Evolutionary conservation across 2,797 vertebrate genomes (phyloP).

Genomic region (Chaetodon trifasciatus): DNA sequence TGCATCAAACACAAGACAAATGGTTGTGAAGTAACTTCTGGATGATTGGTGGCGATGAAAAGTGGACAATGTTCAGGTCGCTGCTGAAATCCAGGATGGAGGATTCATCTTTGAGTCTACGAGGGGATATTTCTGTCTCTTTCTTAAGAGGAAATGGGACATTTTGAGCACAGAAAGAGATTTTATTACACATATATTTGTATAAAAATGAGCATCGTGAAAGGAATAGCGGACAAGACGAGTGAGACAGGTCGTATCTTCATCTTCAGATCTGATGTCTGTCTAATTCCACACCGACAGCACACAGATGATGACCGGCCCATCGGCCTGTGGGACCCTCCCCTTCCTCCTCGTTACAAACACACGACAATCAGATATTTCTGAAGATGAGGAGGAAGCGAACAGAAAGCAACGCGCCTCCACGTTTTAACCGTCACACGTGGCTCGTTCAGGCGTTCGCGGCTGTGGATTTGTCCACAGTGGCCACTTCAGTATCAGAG

Average conservation of each 20-base stretch:
- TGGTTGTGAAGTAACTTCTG: conserved; percentile 3
- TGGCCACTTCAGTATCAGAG: background rate
- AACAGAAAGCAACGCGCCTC: background rate
- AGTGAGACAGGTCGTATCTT: no score
- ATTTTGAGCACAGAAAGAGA: background rate
- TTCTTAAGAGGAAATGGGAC: no score
- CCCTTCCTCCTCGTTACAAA: background rate
- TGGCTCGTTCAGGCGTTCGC: background rate
- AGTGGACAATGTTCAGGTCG: no score
- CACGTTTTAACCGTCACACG: background rate
- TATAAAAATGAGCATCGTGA: no score
- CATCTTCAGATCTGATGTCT: no score
- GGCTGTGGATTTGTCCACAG: background rate
- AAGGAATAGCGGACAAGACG: no score
- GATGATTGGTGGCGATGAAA: background rate
- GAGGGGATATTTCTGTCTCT: no score
- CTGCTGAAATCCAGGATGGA: background rate
- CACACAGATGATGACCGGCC: no score
- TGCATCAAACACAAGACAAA: conserved; percentile 36
- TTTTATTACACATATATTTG: no score
- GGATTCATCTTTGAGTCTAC: background rate
- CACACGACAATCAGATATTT: background rate
- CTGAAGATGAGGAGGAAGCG: background rate
- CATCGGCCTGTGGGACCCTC: no score
- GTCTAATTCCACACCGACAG: no score